Evolutionary conservation across 2,113 vertebrate genomes (phyloP).

Genomic region (Cephalophus harveyi): DNA sequence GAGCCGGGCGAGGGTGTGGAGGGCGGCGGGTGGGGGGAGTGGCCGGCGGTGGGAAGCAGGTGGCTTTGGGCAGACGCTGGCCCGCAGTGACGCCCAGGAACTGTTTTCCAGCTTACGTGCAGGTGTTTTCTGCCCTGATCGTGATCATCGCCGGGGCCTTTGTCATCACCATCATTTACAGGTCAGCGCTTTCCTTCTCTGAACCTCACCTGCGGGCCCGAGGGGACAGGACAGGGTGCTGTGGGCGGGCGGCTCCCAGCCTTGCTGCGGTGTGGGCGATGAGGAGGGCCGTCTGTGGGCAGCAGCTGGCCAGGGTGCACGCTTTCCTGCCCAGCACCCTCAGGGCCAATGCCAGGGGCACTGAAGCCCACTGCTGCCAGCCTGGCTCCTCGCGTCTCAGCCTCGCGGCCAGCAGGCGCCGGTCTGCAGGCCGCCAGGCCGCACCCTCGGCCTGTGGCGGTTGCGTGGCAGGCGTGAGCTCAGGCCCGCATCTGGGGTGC

Average conservation of each 20-base stretch:
- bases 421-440: not conserved
- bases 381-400: not conserved
- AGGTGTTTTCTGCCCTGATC: constrained; percentile 65
- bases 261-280: not conserved
- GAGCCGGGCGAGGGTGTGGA: too few relatives aligned
- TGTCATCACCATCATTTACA: constrained; percentile 50
- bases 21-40: not conserved
- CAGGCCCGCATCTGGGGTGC: rapidly evolving
- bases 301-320: rapidly evolving
- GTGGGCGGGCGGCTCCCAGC: not conserved
- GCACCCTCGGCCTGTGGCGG: rapidly evolving
- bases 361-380: not conserved
- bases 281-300: not conserved
- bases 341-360: not conserved
- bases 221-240: too few relatives aligned
- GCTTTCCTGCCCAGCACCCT: not conserved
- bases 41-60: rapidly evolving
- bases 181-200: constrained; percentile 37
- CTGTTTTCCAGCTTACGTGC: constrained; percentile 58
- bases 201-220: not conserved
- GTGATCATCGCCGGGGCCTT: constrained; percentile 41
- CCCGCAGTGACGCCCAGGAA: too few relatives aligned
- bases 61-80: rapidly evolving
- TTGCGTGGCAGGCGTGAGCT: not conserved
- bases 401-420: rapidly evolving